A percentile compares a stretch with the other conserved stretches of the same genome.
phyloP scores from a whole-genome alignment of 2,113 vertebrate genomes.

The Prinia subflava region DNA sequence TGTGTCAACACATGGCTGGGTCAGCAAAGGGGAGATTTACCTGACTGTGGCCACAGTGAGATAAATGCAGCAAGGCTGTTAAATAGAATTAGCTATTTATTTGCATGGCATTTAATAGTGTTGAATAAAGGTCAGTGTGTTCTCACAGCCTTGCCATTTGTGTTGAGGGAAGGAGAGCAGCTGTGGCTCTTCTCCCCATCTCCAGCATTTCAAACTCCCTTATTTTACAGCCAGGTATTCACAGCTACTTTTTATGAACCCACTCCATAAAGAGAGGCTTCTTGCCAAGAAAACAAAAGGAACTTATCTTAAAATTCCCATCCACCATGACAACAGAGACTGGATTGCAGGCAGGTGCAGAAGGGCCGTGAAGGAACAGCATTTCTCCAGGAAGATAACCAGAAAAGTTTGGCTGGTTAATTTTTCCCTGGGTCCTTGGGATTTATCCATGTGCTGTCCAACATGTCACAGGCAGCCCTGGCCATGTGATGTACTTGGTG shows the following conservation, averaged over 20 bases:
- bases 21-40: not conserved
- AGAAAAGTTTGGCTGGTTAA: not conserved
- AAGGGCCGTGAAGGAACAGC: not conserved
- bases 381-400: not conserved
- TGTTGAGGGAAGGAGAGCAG: not conserved
- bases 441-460: not conserved
- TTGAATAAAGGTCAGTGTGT: conserved; percentile 13
- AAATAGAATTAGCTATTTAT: conserved; percentile 10
- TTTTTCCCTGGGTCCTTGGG: not conserved
- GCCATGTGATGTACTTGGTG: rapidly evolving
- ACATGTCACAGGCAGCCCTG: not conserved
- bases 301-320: not conserved
- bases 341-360: not conserved
- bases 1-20: not conserved
- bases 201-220: not conserved
- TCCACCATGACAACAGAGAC: not conserved
- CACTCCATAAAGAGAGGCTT: not conserved
- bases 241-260: not conserved
- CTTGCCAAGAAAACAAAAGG: not conserved
- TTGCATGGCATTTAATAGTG: not conserved
- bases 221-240: not conserved
- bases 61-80: not conserved
- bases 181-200: not conserved
- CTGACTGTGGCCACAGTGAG: not conserved
- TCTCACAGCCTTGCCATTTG: not conserved